phyloP scores from a whole-genome alignment of 2,888 invertebrate genomes.

The Dasysyrphus tricinctus region DNA sequence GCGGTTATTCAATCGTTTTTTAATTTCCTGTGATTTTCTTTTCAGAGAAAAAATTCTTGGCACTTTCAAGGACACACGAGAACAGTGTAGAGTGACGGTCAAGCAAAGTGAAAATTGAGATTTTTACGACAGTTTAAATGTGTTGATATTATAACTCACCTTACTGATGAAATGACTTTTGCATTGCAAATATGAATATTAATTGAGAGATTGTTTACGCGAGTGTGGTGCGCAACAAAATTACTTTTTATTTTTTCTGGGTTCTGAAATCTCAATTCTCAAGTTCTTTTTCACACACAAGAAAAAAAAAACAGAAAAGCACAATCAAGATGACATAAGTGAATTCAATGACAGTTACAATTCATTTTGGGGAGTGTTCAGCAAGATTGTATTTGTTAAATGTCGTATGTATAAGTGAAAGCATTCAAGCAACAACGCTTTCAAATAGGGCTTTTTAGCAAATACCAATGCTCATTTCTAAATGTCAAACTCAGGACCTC shows the following conservation, averaged over 20 bases:
- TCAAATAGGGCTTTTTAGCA: too few relatives aligned
- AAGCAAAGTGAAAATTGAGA: neutral
- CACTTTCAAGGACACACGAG: constrained; percentile 67
- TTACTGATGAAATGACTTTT: constrained; percentile 67
- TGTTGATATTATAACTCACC: constrained; percentile 52
- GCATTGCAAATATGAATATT: constrained; percentile 56
- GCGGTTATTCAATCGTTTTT: constrained; percentile 62
- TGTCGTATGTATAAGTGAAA: too few relatives aligned
- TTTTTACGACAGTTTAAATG: neutral
- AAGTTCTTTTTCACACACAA: neutral
- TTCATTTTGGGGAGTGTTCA: constrained; percentile 7
- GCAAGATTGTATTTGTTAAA: too few relatives aligned
- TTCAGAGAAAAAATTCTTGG: constrained; percentile 50
- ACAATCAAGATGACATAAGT: neutral
- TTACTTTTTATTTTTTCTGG: neutral
- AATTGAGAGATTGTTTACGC: constrained; percentile 43
- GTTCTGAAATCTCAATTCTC: neutral
- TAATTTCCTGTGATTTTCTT: constrained; percentile 27
- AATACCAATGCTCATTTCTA: too few relatives aligned
- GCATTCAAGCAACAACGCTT: too few relatives aligned
- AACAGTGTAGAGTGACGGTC: constrained; percentile 5
- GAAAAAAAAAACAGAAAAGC: neutral
- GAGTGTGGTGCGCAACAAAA: constrained; percentile 51
- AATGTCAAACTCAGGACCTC: too few relatives aligned
- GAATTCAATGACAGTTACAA: neutral